Evolutionary conservation across 2,113 vertebrate species (phyloP), one percentile per base, ranked within the genome.

Genomic region (Passer domesticus): DNA sequence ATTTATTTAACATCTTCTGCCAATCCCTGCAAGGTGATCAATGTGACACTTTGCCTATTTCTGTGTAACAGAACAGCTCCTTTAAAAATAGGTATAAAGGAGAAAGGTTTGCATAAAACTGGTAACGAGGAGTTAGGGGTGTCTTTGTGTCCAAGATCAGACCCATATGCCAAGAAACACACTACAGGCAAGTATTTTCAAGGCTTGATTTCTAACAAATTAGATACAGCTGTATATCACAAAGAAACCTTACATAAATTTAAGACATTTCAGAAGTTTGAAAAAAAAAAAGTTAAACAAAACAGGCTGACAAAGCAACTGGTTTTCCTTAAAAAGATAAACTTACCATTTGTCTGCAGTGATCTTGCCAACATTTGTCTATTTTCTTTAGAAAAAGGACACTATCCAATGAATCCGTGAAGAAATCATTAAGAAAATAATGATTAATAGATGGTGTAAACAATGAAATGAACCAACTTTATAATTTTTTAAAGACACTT

Each of bases 351-450:
- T 99, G 99, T 98, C 99, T 99, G 98, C 99, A 99, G 89, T 99
- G 99, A 97, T 99, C 99, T 96, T 99, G 99, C 99, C 99, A 99
- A 97, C 99, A 99, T 97, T 98, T 99, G 97, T 99, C 99, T 91
- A 99, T 99, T 98, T 99, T 99, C 98, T 99, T 99, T 82, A 99
- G 98, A 97, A 99, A 99, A 89, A 99, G 98, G 95, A 99, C 99
- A 89, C 99, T 99, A 98, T 99, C 99, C 98, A 99, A 98, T 44
- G 99, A 98, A 98, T 99, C 99, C 98, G 90, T 99, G 92, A 96
- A 85, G 72, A 95, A 59, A 91, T 41, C 11, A 97, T 99, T 98
- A 99, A 99, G 98, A 97, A 96, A 97, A 97, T 75, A 18, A 94
- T 66, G 21, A 87, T 67, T 69, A 83, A 70, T 13, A 80, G 44